Evolutionary conservation across 2,113 vertebrate genomes (phyloP).

Genomic region (Candoia aspera): DNA sequence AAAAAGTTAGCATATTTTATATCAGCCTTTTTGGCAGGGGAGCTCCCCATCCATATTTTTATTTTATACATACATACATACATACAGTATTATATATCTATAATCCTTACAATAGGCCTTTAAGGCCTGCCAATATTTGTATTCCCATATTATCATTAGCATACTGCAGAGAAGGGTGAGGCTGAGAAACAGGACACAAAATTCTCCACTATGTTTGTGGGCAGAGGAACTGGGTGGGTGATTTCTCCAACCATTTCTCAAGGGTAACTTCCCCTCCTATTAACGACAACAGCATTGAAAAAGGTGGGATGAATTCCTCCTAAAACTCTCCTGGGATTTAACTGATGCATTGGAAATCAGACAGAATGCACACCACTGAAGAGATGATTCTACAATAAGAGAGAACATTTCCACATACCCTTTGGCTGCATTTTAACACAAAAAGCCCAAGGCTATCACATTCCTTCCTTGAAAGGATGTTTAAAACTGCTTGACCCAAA

Average conservation of each 20-base stretch:
- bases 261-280: neutral
- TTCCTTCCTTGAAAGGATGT: neutral
- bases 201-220: neutral
- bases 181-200: neutral
- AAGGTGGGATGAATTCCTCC: neutral
- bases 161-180: neutral
- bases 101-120: neutral
- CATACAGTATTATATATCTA: neutral
- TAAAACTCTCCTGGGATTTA: neutral
- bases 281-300: neutral
- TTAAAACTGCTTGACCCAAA: neutral
- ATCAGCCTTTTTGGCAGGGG: neutral
- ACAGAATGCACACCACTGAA: neutral
- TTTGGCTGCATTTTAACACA: neutral
- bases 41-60: too few relatives aligned
- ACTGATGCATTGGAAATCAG: neutral
- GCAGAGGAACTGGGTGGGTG: neutral
- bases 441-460: neutral
- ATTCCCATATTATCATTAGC: neutral
- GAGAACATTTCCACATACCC: neutral
- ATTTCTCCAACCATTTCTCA: neutral
- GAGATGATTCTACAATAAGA: neutral
- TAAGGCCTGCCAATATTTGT: neutral
- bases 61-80: too few relatives aligned
- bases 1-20: conserved; percentile 2